Evolutionary conservation across 2,113 vertebrate species (phyloP).

Genomic region (Erythrolamprus reginae): DNA sequence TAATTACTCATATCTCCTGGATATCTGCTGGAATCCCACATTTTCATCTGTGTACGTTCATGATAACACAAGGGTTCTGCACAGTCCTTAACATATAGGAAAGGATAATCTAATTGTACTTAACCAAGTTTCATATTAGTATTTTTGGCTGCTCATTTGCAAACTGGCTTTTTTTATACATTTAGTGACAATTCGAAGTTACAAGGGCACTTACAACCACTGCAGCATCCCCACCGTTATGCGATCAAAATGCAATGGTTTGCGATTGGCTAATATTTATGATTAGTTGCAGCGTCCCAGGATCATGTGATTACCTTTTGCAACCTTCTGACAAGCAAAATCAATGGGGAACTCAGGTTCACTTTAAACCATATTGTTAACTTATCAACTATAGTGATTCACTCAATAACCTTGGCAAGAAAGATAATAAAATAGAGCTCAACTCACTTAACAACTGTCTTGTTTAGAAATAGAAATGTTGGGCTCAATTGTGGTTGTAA

Average conservation of each 20-base stretch:
- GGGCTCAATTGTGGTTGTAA: neutral
- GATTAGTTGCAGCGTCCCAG: no score
- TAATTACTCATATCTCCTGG: no score
- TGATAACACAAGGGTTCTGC: no score
- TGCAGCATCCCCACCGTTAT: no score
- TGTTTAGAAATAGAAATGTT: neutral
- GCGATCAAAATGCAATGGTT: no score
- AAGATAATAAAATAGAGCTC: neutral
- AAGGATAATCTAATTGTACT: neutral
- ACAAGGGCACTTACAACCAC: no score
- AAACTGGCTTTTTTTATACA: neutral
- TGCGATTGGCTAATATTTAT: no score
- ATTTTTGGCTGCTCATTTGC: neutral
- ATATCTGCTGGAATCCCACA: no score
- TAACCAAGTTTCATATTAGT: neutral
- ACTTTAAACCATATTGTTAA: neutral
- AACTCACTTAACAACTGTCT: neutral
- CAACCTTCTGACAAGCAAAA: neutral
- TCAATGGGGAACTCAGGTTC: neutral
- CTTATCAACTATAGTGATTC: neutral
- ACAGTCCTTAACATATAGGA: no score
- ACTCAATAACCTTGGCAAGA: neutral
- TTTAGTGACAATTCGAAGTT: no score
- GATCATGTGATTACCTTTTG: neutral
- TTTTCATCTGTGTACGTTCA: no score